Evolutionary conservation across 1,140 invertebrate genomes (phyloP), one percentile per base, ranked within the genome.

Genomic region (Cheumatopsyche charites): DNA sequence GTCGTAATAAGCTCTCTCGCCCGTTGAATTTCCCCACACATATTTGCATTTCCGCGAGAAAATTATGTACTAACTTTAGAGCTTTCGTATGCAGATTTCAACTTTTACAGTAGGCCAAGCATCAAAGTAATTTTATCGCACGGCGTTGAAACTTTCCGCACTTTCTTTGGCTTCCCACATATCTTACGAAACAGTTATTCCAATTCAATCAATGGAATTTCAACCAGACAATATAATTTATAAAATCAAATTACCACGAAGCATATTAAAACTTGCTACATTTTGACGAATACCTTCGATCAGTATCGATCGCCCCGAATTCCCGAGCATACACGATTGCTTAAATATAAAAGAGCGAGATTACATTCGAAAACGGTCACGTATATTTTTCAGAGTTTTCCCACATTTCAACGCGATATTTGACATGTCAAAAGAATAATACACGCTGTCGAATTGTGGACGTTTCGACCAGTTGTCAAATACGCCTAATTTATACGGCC

Each of bases 41-140:
- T 61, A 66, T 66, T 66, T 66, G 63, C 63, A 45, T 66, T 66
- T 43, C 63, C 63, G 43, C 23, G 36, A 15, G 43, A 15, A 66
- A 47, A 66, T 66, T 66, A 66, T 66, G 36, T 42, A 13, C 43
- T 21, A 66, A 66, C 63, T 66, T 66, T 66, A 17, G 29, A 66
- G 41, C 42, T 47, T 66, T 66, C 62, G 7, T 23, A n/a, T 42
- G 17, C 62, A 42, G 26, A 63, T 63, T 63, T 47, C 13, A 66
- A 42, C 42, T 66, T 47, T 66, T 26, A 58, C 55, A 52, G 19
- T 58, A 13, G 21, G 55, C 23, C 55, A 58, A 58, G 55, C 21
- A 19, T 21, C 17, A 58, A 58, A 25, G 19, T 21, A 58, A 58
- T 25, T 58, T 58, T 19, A 58, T 58, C 21, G 21, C 29, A 9